Evolutionary conservation across 92 coral and sea anemone genomes (phyloP).

Genomic region (Parazoanthus swiftii): DNA sequence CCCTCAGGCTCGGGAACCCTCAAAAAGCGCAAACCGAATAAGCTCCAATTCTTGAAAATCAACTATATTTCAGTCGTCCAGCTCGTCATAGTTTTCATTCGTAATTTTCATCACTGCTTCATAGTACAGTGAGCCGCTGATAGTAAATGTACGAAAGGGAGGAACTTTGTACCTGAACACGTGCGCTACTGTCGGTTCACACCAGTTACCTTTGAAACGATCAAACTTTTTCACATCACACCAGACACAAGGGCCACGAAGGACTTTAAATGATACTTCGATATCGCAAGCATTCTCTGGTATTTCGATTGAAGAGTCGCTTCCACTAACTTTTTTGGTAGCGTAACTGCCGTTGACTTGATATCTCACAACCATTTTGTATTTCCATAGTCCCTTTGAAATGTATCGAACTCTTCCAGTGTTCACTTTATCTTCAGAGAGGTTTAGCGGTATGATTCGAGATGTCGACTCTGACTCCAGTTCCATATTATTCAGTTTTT

Average conservation of each 20-base stretch:
- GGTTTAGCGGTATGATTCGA: too few relatives aligned
- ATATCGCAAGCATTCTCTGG: constrained; percentile 22
- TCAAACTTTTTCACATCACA: constrained; percentile 43
- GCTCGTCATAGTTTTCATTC: neutral
- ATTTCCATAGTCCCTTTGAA: constrained; percentile 18
- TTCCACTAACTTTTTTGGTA: constrained; percentile 14
- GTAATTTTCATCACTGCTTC: constrained; percentile 39
- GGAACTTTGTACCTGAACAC: constrained; percentile 24
- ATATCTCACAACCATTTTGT: constrained; percentile 36
- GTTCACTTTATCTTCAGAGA: neutral
- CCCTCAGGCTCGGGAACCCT: too few relatives aligned
- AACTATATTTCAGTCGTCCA: neutral
- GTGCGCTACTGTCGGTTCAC: constrained; percentile 14
- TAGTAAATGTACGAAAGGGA: constrained; percentile 27
- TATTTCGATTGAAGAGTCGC: constrained; percentile 10
- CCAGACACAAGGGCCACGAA: constrained; percentile 3
- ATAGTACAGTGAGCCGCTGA: constrained; percentile 22
- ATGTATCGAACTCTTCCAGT: constrained; percentile 25
- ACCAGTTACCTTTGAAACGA: constrained; percentile 11
- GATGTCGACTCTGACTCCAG: too few relatives aligned
- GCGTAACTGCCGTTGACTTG: too few relatives aligned
- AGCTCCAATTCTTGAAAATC: too few relatives aligned
- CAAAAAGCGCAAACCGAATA: too few relatives aligned
- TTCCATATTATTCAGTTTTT: neutral
- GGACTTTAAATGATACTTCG: constrained; percentile 24